Percentiles rank a stretch among this genome's conserved stretches.
Conservation (phyloP, 1,140 invertebrate species). For the Aphelinus atriplicis region DNA sequence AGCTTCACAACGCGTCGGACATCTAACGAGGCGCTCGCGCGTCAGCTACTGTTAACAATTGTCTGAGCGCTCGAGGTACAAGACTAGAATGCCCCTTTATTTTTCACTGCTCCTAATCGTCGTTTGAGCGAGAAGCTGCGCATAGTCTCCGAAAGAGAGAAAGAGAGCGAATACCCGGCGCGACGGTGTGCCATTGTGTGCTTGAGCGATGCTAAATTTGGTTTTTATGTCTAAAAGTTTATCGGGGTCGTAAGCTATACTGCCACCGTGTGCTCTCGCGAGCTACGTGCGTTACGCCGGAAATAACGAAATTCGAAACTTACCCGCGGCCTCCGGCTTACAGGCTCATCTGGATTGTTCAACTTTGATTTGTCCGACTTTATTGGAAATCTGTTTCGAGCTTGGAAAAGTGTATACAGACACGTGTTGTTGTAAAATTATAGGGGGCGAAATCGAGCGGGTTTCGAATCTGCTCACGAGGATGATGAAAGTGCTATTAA, state of each 20-base stretch:
- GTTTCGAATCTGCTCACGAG: background rate
- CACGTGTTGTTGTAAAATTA: too few species aligned
- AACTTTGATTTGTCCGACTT: too few species aligned
- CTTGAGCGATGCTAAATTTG: slow-evolving; percentile 6
- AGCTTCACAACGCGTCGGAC: background rate
- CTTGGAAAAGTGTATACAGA: too few species aligned
- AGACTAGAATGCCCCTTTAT: slow-evolving; percentile 5
- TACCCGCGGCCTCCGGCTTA: background rate
- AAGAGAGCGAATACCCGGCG: background rate
- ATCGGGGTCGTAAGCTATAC: background rate
- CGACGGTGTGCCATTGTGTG: background rate
- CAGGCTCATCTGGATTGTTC: too few species aligned
- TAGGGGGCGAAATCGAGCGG: background rate
- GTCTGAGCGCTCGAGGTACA: background rate
- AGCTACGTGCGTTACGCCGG: background rate
- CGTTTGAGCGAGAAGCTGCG: background rate
- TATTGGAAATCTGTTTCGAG: too few species aligned
- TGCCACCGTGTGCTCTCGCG: background rate
- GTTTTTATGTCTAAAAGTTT: slow-evolving; percentile 3
- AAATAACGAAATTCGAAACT: slow-evolving; percentile 21
- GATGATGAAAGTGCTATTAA: background rate
- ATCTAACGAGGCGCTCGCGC: background rate
- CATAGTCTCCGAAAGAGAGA: background rate
- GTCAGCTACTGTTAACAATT: slow-evolving; percentile 23
- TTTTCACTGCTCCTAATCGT: background rate